A percentile compares a stretch with the other conserved stretches of the same genome.
These are phyloP conservation scores for Athripsodes cinereus DNA, from an alignment of 2,888 invertebrate species.

Conservation along the genomic window DNA sequence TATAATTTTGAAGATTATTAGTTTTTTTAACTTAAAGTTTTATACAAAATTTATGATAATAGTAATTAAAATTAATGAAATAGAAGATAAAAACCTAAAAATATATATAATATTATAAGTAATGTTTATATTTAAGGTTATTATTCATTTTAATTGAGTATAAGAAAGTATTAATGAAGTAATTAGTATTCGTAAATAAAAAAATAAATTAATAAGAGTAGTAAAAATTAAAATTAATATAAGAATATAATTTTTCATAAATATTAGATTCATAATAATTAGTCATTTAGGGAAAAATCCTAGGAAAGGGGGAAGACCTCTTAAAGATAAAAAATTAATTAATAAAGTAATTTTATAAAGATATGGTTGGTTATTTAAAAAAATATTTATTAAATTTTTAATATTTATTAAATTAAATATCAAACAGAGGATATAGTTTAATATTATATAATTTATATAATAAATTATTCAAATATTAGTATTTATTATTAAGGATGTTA, in stretches of 20 bases:
- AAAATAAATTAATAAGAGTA: slow-evolving; percentile 51
- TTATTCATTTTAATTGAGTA: slow-evolving; percentile 43
- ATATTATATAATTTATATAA: slow-evolving; percentile 42
- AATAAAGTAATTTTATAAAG: slow-evolving; percentile 42
- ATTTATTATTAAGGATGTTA: slow-evolving; percentile 41
- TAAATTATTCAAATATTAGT: slow-evolving; percentile 31
- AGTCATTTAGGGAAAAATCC: slow-evolving; percentile 59
- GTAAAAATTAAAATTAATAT: slow-evolving; percentile 44
- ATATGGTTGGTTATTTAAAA: slow-evolving; percentile 36
- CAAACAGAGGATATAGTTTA: slow-evolving; percentile 42
- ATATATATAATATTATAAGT: slow-evolving; percentile 23
- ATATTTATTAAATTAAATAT: slow-evolving; percentile 46
- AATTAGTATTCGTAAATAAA: slow-evolving; percentile 50
- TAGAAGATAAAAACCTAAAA: slow-evolving; percentile 28
- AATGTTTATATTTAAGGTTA: slow-evolving; percentile 38
- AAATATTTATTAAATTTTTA: slow-evolving; percentile 49
- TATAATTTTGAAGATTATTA: slow-evolving; percentile 59
- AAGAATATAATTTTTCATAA: slow-evolving; percentile 40
- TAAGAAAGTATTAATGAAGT: slow-evolving; percentile 45
- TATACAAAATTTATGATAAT: slow-evolving; percentile 29
- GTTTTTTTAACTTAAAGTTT: slow-evolving; percentile 56
- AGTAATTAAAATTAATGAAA: slow-evolving; percentile 14
- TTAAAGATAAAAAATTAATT: slow-evolving; percentile 49
- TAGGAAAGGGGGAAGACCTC: slow-evolving; percentile 53
- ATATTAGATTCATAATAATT: slow-evolving; percentile 48